Evolutionary conservation across 2,797 vertebrate genomes (phyloP).

Genomic region (Sebastes minor): DNA sequence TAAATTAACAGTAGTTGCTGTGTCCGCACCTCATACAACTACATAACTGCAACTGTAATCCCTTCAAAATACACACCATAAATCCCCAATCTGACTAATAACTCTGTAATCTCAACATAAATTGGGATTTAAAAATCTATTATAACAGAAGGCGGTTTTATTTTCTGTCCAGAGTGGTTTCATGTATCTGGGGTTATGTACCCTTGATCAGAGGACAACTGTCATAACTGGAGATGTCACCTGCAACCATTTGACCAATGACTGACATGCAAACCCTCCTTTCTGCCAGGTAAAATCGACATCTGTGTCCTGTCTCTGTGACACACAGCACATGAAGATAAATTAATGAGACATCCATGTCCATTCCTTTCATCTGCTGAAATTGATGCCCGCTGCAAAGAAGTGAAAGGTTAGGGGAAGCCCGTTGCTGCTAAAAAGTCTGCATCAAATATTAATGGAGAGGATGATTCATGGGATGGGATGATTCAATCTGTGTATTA

Average conservation of each 20-base stretch:
- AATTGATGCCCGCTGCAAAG: constrained; percentile 41
- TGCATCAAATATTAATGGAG: constrained; percentile 69
- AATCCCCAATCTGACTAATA: not conserved
- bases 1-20: not conserved
- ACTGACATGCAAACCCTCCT: not conserved
- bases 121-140: not conserved
- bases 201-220: constrained; percentile 12
- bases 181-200: not conserved
- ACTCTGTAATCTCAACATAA: not conserved
- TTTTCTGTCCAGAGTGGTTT: not conserved
- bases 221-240: constrained; percentile 10
- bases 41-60: not conserved
- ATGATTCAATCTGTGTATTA: constrained; percentile 53
- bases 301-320: not conserved
- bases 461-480: constrained; percentile 6
- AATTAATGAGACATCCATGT: constrained; percentile 39
- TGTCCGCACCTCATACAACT: not conserved
- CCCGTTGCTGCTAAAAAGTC: constrained; percentile 54
- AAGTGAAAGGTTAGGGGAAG: constrained; percentile 59
- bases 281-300: constrained; percentile 14
- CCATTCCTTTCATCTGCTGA: constrained; percentile 50
- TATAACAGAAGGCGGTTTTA: not conserved
- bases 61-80: not conserved
- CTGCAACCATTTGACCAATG: not conserved
- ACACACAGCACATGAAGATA: constrained; percentile 31